A percentile compares a stretch with the other conserved stretches of the same genome.
phyloP scores from a whole-genome alignment of 1,140 invertebrate genomes.

The Bicyclus anynana region DNA sequence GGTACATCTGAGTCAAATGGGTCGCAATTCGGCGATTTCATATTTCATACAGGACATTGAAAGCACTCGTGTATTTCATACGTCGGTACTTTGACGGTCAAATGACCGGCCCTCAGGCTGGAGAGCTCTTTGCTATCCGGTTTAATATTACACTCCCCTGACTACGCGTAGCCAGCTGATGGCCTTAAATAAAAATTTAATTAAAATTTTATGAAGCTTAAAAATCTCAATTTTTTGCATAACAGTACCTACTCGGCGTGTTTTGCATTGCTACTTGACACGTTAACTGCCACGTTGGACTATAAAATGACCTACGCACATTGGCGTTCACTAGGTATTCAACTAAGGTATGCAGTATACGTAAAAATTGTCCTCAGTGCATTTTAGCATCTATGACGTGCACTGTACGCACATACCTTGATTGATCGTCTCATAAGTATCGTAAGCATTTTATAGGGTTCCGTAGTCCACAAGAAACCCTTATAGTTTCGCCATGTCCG shows the following conservation, averaged over 20 bases:
- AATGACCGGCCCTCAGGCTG: conserved; percentile 49
- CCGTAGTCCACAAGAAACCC: too few species aligned
- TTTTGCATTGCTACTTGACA: too few species aligned
- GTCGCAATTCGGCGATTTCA: conserved; percentile 21
- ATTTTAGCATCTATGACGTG: too few species aligned
- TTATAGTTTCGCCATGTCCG: too few species aligned
- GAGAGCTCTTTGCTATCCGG: conserved; percentile 33
- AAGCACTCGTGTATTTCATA: conserved; percentile 43
- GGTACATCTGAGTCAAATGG: conserved; percentile 26
- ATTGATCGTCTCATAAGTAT: too few species aligned
- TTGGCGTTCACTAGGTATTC: too few species aligned
- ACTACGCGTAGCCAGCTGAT: conserved; percentile 17
- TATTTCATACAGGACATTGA: conserved; percentile 40
- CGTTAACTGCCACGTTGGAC: too few species aligned
- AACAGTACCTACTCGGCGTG: not conserved
- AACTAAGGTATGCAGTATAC: too few species aligned
- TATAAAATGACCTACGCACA: too few species aligned
- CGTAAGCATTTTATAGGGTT: too few species aligned
- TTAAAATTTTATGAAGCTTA: conserved; percentile 14
- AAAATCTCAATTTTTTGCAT: not conserved
- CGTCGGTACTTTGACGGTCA: conserved; percentile 57
- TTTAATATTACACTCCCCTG: conserved; percentile 26
- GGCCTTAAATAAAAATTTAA: conserved; percentile 11
- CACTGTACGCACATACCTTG: too few species aligned
- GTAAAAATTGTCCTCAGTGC: too few species aligned